Base-by-base conservation (phyloP, 2,797 vertebrate genomes). In the Ambastaia sidthimunki region DNA sequence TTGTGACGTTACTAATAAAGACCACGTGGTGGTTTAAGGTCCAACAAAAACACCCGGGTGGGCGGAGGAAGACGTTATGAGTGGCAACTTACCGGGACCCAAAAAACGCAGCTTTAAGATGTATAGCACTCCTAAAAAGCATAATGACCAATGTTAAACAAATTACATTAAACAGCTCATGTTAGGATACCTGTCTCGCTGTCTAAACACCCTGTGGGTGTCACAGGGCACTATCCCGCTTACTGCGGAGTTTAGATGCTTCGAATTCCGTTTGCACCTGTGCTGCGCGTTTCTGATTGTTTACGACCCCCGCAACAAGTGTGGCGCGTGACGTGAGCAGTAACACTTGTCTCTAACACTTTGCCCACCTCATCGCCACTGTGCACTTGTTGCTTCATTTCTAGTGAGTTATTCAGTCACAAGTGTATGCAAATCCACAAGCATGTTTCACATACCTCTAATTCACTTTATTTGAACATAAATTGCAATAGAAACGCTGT, bases 261-360 rank as follows among this genome's bases (percentile, higher is more conserved):
- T 84, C 44, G 67, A 84, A 89, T 92, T 79, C 83, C 86, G 81
- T 25, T n/a, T 79, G 86, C 91, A 92, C 89, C 91, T 93, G 92
- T 92, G 85, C 66, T 37, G 34, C 55, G 60, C 55, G 80, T 78
- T 52, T 84, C 59, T 67, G 47, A 50, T 82, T 63, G 54, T 87
- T 89, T 85, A 85, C 54, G 82, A 84, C 81, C 74, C 59, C 71
- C 79, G 73, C 83, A 84, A 87, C 91, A 90, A 91, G 92, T 90
- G 88, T 74, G 78, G 57, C 77, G 60, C 72, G 73, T 83, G 85
- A 89, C 90, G 88, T 92, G 91, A n/a, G 11, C 68, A 52, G 78
- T 78, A 28, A 74, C 89, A 91, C 88, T 88, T 90, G 74, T 65
- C 66, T 10, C 54, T 47, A 74, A 74, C 75, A 52, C 73, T 80